Evolutionary conservation across 1,140 invertebrate species (phyloP).

Genomic region (Drosophila carrolli): DNA sequence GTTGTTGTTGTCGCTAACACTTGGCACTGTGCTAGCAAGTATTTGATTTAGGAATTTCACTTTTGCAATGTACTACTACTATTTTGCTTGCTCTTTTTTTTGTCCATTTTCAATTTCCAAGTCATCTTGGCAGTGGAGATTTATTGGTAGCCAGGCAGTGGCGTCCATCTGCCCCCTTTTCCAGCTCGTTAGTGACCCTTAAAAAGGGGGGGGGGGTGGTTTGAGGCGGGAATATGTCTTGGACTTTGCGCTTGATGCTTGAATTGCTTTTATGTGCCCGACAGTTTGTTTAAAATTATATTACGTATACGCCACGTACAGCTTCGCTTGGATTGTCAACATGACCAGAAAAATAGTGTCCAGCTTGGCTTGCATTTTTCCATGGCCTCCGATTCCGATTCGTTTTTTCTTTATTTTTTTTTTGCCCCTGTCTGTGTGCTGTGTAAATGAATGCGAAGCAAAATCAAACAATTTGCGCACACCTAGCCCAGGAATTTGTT

Average conservation of each 20-base stretch:
- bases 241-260: slow-evolving; percentile 54
- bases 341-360: slow-evolving; percentile 16
- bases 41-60: slow-evolving; percentile 80
- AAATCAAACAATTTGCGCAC: slow-evolving; percentile 48
- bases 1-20: slow-evolving; percentile 30
- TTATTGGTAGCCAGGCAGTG: slow-evolving; percentile 64
- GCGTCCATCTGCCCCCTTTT: slow-evolving; percentile 5
- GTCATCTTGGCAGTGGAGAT: slow-evolving; percentile 54
- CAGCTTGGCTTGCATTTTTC: slow-evolving; percentile 37
- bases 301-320: slow-evolving; percentile 62
- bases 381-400: background rate
- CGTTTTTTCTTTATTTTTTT: background rate
- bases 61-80: slow-evolving; percentile 55
- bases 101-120: slow-evolving; percentile 46
- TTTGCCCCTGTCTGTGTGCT: slow-evolving; percentile 13
- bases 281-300: slow-evolving; percentile 73
- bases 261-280: slow-evolving; percentile 59
- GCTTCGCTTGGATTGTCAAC: slow-evolving; percentile 32
- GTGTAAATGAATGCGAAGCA: slow-evolving; percentile 43
- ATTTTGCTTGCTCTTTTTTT: slow-evolving; percentile 6
- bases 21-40: slow-evolving; percentile 53
- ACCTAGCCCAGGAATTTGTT: slow-evolving; percentile 38
- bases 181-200: slow-evolving; percentile 68
- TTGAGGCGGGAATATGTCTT: slow-evolving; percentile 48
- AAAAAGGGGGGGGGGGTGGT: slow-evolving; percentile 3